Base-by-base conservation (phyloP, 2,888 invertebrate species). In the Acanthosepion lycidas region DNA sequence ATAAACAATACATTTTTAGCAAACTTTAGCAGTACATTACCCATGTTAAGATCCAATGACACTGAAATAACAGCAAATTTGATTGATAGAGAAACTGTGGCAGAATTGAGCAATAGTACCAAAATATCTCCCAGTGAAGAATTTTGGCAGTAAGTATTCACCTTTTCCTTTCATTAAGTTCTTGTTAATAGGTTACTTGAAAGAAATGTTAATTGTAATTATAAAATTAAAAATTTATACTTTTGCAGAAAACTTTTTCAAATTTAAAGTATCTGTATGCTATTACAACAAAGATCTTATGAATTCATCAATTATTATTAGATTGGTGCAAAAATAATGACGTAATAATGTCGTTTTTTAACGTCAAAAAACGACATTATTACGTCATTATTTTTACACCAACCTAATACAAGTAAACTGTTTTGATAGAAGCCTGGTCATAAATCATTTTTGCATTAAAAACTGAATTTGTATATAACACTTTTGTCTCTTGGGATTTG, bases 111-210 rank as follows among this genome's bases (percentile, higher is more conserved):
- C 42, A 94, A 94, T 55, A 42, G n/a, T 33, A 94, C 64, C 18
- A 64, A 28, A 64, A 33, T 94, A 48, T 94, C 94, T n/a, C 94
- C 96, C 28, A 96, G 96, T 94, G 95, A 95, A 91, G 96, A 96
- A 94, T 96, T 96, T 94, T 96, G 96, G 96, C 95, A 96, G 96
- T 96, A 95, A 95, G 96, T 95, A 53, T 49, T 8, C n/a, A 26
- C 23, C n/a, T n/a, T 51, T 78, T 78, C 15, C n/a, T 78, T 1
- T 15, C 33, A n/a, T 78, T 78, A 59, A 59, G 12, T 33, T 15
- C 28, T 28, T 78, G n/a, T 78, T 55, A 15, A 15, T 15, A 2
- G 23, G 59, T 6, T 23, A 59, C 23, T 20, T n/a, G 78, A n/a
- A n/a, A 33, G 42, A 12, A 12, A 12, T 78, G 12, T 33, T 15